Percentiles rank a stretch among this genome's conserved stretches.
Conservation (phyloP, 2,797 vertebrate species). For the Eremophila alpestris region DNA sequence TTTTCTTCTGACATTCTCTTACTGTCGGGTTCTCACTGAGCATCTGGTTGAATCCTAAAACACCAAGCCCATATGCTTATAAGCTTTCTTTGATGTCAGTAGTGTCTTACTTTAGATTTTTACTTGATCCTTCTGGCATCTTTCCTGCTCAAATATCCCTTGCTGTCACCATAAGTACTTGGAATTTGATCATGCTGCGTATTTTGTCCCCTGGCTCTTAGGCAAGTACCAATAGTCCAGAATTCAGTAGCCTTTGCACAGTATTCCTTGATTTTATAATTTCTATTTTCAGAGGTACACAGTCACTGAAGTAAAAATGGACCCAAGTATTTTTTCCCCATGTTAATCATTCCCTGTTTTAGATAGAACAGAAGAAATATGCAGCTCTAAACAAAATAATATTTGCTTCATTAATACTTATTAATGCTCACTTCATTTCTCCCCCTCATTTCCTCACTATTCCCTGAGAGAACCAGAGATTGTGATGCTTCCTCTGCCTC, state of each 20-base stretch:
- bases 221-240: neutral
- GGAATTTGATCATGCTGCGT: neutral
- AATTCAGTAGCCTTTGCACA: neutral
- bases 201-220: neutral
- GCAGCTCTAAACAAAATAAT: neutral
- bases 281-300: neutral
- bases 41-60: neutral
- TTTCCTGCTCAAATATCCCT: neutral
- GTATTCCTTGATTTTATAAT: neutral
- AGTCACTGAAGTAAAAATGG: neutral
- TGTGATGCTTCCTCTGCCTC: neutral
- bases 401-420: too few species aligned
- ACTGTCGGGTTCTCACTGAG: neutral
- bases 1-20: neutral
- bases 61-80: neutral
- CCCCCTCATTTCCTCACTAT: neutral
- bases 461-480: neutral
- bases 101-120: neutral
- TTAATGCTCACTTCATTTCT: neutral
- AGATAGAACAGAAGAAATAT: neutral
- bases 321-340: neutral
- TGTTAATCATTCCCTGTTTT: neutral
- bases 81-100: neutral
- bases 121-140: conserved; percentile 6
- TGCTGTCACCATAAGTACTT: neutral